Percentiles rank a stretch among this genome's conserved stretches.
These are phyloP conservation scores for Dasyurus viverrinus DNA, from an alignment of 2,113 vertebrate species.

Conservation along the genomic window DNA sequence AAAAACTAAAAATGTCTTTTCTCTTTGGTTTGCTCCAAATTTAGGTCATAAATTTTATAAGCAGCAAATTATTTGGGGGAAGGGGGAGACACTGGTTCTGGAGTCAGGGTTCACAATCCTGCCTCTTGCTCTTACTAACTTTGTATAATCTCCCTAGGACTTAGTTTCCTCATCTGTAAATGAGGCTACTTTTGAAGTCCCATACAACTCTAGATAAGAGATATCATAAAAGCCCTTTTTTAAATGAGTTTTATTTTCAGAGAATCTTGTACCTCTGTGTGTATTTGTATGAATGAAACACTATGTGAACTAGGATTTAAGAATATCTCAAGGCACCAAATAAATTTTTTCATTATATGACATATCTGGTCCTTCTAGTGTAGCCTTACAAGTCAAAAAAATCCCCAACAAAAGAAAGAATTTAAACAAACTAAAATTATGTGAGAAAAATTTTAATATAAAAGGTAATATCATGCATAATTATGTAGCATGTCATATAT, in stretches of 20 bases:
- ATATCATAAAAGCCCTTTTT: neutral
- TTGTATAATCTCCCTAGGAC: neutral
- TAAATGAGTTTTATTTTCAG: neutral
- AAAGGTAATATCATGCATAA: conserved; percentile 4
- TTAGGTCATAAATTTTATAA: neutral
- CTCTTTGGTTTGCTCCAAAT: neutral
- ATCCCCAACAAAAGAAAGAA: neutral
- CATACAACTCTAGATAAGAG: neutral
- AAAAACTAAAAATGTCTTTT: neutral
- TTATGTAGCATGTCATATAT: conserved; percentile 16
- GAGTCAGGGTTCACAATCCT: neutral
- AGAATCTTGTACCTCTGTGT: neutral
- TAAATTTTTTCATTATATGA: neutral
- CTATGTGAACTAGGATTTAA: neutral
- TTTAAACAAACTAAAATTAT: no score
- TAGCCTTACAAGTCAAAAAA: neutral
- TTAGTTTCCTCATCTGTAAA: neutral
- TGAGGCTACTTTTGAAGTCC: neutral
- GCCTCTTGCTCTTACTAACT: neutral
- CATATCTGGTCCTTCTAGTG: neutral
- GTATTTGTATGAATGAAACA: neutral
- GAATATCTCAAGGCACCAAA: neutral
- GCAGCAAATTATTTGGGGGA: neutral
- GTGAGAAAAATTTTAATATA: neutral
- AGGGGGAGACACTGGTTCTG: neutral